These are phyloP conservation scores for Amphibalanus amphitrite DNA, from an alignment of 1,140 invertebrate species.

Conservation along the genomic window DNA sequence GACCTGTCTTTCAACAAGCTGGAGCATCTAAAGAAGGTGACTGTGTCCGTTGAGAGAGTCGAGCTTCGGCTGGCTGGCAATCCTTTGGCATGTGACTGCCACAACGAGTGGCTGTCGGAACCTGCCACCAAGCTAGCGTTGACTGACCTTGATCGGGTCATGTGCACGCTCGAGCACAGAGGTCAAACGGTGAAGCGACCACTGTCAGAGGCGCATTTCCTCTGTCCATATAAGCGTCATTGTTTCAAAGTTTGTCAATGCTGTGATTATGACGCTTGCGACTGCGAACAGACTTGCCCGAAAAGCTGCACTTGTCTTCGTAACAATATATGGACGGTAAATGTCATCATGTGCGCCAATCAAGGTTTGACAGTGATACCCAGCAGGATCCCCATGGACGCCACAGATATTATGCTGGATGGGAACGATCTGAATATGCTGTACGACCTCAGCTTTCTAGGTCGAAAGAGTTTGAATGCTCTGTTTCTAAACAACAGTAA, in stretches of 20 bases:
- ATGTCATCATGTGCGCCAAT: conserved; percentile 69
- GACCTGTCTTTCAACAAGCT: conserved; percentile 77
- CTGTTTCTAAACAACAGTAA: conserved; percentile 66
- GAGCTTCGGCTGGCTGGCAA: conserved; percentile 80
- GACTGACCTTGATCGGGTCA: conserved; percentile 31
- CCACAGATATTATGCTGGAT: conserved; percentile 68
- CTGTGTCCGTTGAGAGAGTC: conserved; percentile 52
- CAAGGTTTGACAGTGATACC: conserved; percentile 53
- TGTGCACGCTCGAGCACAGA: conserved; percentile 54
- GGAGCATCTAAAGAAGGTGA: conserved; percentile 54
- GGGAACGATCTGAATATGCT: conserved; percentile 69
- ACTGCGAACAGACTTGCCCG: conserved; percentile 86
- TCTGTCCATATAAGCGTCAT: conserved; percentile 72
- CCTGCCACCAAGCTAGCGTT: neutral
- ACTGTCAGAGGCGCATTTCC: conserved; percentile 63
- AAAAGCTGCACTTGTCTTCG: conserved; percentile 77
- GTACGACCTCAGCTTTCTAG: conserved; percentile 73
- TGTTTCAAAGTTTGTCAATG: conserved; percentile 78
- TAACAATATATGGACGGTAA: conserved; percentile 73
- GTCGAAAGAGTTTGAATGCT: conserved; percentile 59
- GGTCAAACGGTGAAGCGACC: conserved; percentile 48
- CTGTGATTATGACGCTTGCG: conserved; percentile 77
- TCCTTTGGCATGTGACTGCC: conserved; percentile 73
- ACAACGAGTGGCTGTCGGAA: conserved; percentile 50
- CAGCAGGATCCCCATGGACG: conserved; percentile 73